Evolutionary conservation across 2,797 vertebrate species (phyloP), one percentile per base, ranked within the genome.

Genomic region (Tauraco hartlaubi): DNA sequence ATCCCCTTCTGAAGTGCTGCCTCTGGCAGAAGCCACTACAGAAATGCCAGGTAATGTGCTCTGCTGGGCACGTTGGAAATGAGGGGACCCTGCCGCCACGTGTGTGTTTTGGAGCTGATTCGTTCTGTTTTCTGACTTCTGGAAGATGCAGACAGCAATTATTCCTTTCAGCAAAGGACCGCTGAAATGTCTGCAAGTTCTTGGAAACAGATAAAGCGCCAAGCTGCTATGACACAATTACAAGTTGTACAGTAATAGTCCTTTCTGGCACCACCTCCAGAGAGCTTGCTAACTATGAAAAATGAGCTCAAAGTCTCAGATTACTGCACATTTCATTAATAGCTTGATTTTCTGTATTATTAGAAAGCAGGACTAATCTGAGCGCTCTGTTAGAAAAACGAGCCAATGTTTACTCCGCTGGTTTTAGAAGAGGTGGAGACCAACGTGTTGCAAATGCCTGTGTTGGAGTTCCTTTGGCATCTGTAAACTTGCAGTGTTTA

Each of bases 401-500:
- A 72, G 54, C 28, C 22, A 13, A 4, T 29, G 23, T 39, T 85
- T 66, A 19, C 48, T 66, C 23, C 29, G 41, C n/a, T 54, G 11
- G 4, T 41, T 80, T 74, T 64, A 29, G n/a, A 41, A 33, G 58
- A 61, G 17, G 9, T 55, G n/a, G 63, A 80, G 43, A 44, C 12
- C 31, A 29, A 10, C 0, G 9, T 0, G 0, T 63, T 59, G 33
- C 12, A 54, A 35, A 14, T 28, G 33, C 25, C 23, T 46, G 20
- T 18, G 6, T 0, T 44, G 33, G 56, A 74, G 35, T 5, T 37
- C 23, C 41, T 48, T n/a, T 76, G 67, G 28, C 41, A 14, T 6
- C 41, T 33, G 4, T 49, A n/a, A 48, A 31, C 7, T 9, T 56
- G 25, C 26, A 6, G 14, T 25, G 28, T 49, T 82, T 4, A 12